phyloP scores from a whole-genome alignment of 2,888 invertebrate genomes.

The Coenonympha arcania region DNA sequence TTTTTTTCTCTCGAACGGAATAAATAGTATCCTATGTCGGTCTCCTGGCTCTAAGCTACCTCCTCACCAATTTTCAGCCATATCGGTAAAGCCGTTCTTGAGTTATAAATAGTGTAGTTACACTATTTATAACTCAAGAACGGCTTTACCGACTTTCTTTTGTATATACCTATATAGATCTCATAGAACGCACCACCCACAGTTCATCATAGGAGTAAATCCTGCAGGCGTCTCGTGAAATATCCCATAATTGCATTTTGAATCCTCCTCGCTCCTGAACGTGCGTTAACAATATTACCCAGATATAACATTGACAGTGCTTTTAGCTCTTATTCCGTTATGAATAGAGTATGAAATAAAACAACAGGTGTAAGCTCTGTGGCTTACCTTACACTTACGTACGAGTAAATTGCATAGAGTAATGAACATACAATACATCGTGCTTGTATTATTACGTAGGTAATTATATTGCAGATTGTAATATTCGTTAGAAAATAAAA shows the following conservation, averaged over 20 bases:
- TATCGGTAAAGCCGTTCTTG: too few relatives aligned
- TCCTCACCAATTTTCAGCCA: too few relatives aligned
- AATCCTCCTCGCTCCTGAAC: background rate
- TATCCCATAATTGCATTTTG: slow-evolving; percentile 20
- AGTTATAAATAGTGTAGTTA: too few relatives aligned
- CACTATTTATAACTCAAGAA: too few relatives aligned
- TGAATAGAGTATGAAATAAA: background rate
- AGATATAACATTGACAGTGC: background rate
- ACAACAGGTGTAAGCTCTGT: background rate
- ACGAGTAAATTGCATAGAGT: background rate
- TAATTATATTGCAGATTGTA: background rate
- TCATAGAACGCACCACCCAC: background rate
- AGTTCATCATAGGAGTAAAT: slow-evolving; percentile 13
- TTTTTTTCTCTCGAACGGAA: too few relatives aligned
- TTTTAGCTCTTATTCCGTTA: background rate
- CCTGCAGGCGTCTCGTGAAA: slow-evolving; percentile 12
- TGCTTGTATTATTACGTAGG: background rate
- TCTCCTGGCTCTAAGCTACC: too few relatives aligned
- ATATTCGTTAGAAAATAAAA: background rate
- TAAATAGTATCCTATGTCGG: too few relatives aligned
- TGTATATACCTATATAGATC: too few relatives aligned
- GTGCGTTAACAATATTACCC: background rate
- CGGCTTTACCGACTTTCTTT: too few relatives aligned
- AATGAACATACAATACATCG: background rate
- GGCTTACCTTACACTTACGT: background rate